A percentile compares a stretch with the other conserved stretches of the same genome.
Evolutionary conservation across 2,797 vertebrate species (phyloP).

Genomic region (Anguilla megastoma): DNA sequence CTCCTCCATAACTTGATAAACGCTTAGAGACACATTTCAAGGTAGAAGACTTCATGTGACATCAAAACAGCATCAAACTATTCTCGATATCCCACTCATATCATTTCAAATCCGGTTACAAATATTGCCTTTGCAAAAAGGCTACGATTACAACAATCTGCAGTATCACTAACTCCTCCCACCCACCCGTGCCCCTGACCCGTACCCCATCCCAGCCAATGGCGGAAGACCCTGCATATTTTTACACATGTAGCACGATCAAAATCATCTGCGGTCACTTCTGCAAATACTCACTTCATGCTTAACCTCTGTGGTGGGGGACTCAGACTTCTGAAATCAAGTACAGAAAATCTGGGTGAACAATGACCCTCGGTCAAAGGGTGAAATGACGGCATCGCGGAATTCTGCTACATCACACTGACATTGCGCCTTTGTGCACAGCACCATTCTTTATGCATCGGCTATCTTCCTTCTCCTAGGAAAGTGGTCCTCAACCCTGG

Average conservation of each 20-base stretch:
- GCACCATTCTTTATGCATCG: background rate
- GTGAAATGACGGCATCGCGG: slow-evolving; percentile 30
- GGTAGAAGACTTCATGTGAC: background rate
- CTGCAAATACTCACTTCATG: slow-evolving; percentile 44
- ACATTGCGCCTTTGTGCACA: slow-evolving; percentile 28
- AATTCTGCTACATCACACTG: slow-evolving; percentile 16
- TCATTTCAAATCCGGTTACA: background rate
- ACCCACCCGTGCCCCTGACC: background rate
- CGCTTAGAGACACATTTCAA: background rate
- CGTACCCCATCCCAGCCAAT: background rate
- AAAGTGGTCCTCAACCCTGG: background rate
- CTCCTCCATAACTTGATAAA: background rate
- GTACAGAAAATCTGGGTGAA: slow-evolving; percentile 48
- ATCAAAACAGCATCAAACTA: background rate
- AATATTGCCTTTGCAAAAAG: background rate
- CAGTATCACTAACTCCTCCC: background rate
- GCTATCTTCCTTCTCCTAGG: background rate
- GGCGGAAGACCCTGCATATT: background rate
- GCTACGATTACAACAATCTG: background rate
- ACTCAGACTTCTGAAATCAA: slow-evolving; percentile 50
- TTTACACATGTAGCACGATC: slow-evolving; percentile 20
- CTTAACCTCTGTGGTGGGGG: slow-evolving; percentile 47
- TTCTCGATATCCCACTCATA: background rate
- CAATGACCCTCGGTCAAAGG: slow-evolving; percentile 31
- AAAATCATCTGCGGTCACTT: slow-evolving; percentile 27